Evolutionary conservation across 2,797 vertebrate species (phyloP), one percentile per base, ranked within the genome.

Genomic region (Schizopygopsis malacanthus): DNA sequence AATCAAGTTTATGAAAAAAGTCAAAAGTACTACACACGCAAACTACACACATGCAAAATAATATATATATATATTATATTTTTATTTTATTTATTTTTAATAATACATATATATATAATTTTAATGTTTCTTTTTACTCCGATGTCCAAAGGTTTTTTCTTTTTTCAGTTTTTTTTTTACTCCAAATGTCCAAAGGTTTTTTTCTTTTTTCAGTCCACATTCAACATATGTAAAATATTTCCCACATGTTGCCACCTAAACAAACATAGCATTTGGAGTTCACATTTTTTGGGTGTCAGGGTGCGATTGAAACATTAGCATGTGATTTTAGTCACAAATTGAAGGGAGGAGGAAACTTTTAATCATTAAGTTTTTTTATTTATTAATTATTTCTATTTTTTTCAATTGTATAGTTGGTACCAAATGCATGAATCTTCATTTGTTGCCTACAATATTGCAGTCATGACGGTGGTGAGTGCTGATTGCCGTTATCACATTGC

Each of bases 401-500:
- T 11, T 73, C 2, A 0, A 3, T 4, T 37, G 11, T 37, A 22
- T 37, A 11, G 1, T 8, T 16, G 6, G 10, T 52, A 76, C 73
- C 50, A 76, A 56, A 56, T 56, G 13, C 16, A 6, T 54, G 4
- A 43, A 28, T 63, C 56, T 79, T 63, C 77, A 45, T 79, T 39
- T 56, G 54, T 61, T n/a, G 37, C 20, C 20, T 79, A 59, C 18
- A 39, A 37, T 43, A 43, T 18, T 79, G 13, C 39, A 45, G 59
- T 47, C n/a, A 79, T 61, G 75, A 86, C 90, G 86, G 86, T 82
- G 85, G 77, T 76, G 79, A 87, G 84, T 89, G 83, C 86, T 91
- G 89, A 88, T 91, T 88, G 91, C 89, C 89, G 75, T 94, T 93
- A 93, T 92, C 89, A 83, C 91, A 87, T 88, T 90, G 90, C 73